Percentiles rank a stretch among this genome's conserved stretches.
Conservation (phyloP, 2,888 invertebrate genomes). For the Hololepta plana region DNA sequence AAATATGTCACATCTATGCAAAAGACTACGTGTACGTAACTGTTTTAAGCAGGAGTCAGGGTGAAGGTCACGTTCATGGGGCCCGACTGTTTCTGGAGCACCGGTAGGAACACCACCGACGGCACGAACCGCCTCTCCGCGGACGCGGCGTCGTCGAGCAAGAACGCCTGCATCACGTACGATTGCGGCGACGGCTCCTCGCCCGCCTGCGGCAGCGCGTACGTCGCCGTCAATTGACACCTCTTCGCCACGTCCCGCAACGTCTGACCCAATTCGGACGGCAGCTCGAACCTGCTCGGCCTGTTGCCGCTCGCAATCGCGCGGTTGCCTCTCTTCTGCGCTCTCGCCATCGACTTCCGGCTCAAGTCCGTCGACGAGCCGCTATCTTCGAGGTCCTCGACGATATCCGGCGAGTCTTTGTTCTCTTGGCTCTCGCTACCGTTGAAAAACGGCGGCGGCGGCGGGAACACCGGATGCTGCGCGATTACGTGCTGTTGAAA, state of each 20-base stretch:
- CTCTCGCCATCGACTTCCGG: slow-evolving; percentile 20
- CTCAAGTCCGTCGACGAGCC: too few species aligned
- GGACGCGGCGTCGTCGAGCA: slow-evolving; percentile 44
- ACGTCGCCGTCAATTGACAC: slow-evolving; percentile 40
- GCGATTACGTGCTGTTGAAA: slow-evolving; percentile 44
- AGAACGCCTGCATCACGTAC: slow-evolving; percentile 86
- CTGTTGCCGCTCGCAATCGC: slow-evolving; percentile 13
- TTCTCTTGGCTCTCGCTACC: slow-evolving; percentile 23
- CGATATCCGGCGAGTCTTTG: slow-evolving; percentile 17
- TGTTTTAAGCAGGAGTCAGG: slow-evolving; percentile 71
- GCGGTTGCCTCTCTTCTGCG: slow-evolving; percentile 24
- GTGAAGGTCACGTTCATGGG: slow-evolving; percentile 83
- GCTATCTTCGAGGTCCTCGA: slow-evolving; percentile 14
- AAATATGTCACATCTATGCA: slow-evolving; percentile 27
- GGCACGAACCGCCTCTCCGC: slow-evolving; percentile 53
- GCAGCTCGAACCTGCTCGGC: slow-evolving; percentile 16
- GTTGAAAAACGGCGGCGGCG: slow-evolving; percentile 23
- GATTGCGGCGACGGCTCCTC: slow-evolving; percentile 3
- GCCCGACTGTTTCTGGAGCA: slow-evolving; percentile 69
- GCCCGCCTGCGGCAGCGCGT: slow-evolving; percentile 38
- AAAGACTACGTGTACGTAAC: slow-evolving; percentile 20
- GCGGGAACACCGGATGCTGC: slow-evolving; percentile 33
- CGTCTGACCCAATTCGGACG: slow-evolving; percentile 29
- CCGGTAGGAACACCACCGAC: slow-evolving; percentile 86
- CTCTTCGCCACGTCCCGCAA: slow-evolving; percentile 34